Conservation (phyloP, 2,797 vertebrate species). For the Falco concolor region DNA sequence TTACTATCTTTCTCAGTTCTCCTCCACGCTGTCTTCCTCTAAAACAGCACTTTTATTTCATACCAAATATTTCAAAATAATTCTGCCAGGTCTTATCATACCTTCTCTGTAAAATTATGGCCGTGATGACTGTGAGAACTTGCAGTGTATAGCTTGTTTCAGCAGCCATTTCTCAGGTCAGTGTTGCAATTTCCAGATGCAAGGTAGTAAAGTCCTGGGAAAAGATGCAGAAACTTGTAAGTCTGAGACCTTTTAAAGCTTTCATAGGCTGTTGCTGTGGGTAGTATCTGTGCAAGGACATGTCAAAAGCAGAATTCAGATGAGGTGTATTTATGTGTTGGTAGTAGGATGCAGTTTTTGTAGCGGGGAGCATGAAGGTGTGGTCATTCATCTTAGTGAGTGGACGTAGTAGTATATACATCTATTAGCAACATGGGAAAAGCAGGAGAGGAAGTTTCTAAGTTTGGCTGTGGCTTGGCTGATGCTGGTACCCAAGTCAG, state of each 20-base stretch:
- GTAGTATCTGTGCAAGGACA: not conserved
- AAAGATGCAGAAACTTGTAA: not conserved
- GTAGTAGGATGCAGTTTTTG: not conserved
- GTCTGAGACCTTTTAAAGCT: slow-evolving; percentile 19
- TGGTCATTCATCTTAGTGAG: not conserved
- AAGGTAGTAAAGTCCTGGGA: not conserved
- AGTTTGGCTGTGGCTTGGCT: not conserved
- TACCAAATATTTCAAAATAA: not conserved
- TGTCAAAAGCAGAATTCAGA: not conserved
- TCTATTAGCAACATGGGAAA: not conserved
- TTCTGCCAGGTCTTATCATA: not conserved
- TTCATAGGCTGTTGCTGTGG: not conserved
- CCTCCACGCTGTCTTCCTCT: not conserved
- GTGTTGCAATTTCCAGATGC: slow-evolving; percentile 31
- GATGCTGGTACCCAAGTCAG: not conserved
- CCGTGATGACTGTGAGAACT: not conserved
- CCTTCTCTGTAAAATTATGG: not conserved
- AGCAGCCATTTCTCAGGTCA: not conserved
- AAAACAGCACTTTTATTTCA: not conserved
- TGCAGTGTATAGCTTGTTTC: slow-evolving; percentile 20
- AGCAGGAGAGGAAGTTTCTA: not conserved
- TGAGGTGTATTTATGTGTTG: not conserved
- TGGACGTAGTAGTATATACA: not conserved
- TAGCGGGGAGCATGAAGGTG: too few relatives aligned
- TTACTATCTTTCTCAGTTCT: not conserved